Evolutionary conservation across 2,113 vertebrate species (phyloP), one percentile per base, ranked within the genome.

Genomic region (Kryptolebias marmoratus): DNA sequence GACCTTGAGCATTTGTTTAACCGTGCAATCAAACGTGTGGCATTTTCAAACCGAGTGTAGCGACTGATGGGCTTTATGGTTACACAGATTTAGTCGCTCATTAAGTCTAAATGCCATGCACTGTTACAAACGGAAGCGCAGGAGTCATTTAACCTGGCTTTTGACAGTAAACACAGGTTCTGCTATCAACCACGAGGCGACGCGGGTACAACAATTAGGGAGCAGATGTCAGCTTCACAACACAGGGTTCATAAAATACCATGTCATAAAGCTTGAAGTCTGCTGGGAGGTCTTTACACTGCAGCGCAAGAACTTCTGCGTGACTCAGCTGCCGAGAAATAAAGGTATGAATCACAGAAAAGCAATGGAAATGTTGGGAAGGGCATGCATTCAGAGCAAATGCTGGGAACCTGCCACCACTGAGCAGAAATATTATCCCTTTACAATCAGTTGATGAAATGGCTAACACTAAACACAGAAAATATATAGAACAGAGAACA

Each of bases 91-190:
- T 77, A 36, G 63, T 71, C 75, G 64, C 79, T 82, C 81, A 64
- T 86, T 80, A 71, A 78, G 61, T 72, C 74, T 62, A 85, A 91
- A 90, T 88, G 83, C 82, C 87, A 87, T 72, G 47, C 68, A 1
- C 14, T 16, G 50, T 56, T 77, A 71, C 73, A 78, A 73, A 81
- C 72, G 72, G 64, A 73, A 18, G 47, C 18, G 55, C 30, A 57
- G 0, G 54, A 76, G 77, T 78, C 32, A 57, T 86, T 86, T 85
- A 64, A 61, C 70, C 39, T 54, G 11, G 36, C 48, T 44, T 63
- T 32, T 70, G 79, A 84, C 77, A 57, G 63, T 80, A 85, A 88
- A 85, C 72, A 82, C 68, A 58, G 54, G 57, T 50, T 39, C 36
- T 5, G 52, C 79, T 59, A 61, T 85, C 68, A 71, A 56, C 48